These are phyloP conservation scores for Dipodomys stephensi DNA, from an alignment of 2,113 vertebrate genomes.

Conservation along the genomic window DNA sequence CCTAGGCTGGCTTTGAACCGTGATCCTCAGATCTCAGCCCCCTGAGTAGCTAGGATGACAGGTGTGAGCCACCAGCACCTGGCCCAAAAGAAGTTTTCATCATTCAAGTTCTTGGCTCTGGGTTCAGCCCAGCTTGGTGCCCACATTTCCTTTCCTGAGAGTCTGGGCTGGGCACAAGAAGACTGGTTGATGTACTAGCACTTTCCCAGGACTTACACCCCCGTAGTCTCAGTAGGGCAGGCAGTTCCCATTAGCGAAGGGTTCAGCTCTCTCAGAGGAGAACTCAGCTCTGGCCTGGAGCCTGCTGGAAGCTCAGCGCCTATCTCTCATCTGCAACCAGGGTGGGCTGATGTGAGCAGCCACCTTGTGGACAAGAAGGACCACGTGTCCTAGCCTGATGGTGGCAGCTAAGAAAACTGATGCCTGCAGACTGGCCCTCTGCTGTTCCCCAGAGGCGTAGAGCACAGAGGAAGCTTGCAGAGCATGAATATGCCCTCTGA, in stretches of 20 bases:
- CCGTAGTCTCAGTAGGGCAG: not conserved
- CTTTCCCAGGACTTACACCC: not conserved
- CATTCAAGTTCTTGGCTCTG: not conserved
- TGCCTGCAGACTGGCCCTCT: not conserved
- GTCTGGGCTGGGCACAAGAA: not conserved
- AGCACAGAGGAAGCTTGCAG: not conserved
- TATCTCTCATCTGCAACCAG: not conserved
- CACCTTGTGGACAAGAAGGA: not conserved
- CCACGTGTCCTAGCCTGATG: not conserved
- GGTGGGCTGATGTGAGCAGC: not conserved
- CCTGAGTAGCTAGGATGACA: no score
- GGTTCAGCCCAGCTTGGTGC: not conserved
- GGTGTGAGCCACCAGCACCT: no score
- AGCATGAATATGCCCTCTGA: rapidly evolving
- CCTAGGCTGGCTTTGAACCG: no score
- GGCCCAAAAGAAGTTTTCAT: not conserved
- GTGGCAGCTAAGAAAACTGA: not conserved
- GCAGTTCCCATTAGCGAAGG: not conserved
- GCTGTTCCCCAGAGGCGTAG: not conserved
- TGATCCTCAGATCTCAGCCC: no score
- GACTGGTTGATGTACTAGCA: not conserved
- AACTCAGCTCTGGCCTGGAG: no score
- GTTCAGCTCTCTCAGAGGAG: no score
- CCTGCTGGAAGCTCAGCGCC: not conserved
- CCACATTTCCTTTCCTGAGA: not conserved